Evolutionary conservation across 2,888 invertebrate species (phyloP), one percentile per base, ranked within the genome.

Genomic region (Aspidiotus rigidus): DNA sequence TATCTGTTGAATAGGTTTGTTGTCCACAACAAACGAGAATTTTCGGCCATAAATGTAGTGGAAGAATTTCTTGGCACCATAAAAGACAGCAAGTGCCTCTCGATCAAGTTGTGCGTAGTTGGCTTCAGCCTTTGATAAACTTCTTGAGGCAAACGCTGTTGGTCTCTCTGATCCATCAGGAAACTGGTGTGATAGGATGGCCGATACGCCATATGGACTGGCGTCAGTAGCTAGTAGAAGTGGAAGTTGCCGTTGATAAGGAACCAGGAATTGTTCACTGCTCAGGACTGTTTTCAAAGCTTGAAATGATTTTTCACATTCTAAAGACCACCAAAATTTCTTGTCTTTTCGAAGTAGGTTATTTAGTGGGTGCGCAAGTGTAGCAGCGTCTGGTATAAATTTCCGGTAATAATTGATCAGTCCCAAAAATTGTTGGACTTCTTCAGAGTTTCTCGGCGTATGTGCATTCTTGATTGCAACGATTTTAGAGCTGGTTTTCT

Each of bases 241-340:
- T 62, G 73, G 73, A 49, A 73, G 42, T 8, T 56, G 16, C 16
- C 17, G 13, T 11, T 7, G 16, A 62, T 71, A 74, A 10, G 70
- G 72, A 9, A 71, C 62, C 2, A 75, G 56, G 10, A 74, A 71
- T 53, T 57, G 54, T 13, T 74, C 72, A 39, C 71, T 72, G 10
- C 70, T 55, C 16, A 74, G 71, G 70, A 74, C 71, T 42, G 69
- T 10, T 70, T 74, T 74, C 2, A 74, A 69, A 55, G 49, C 17
- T 70, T 44, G 16, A 57, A 75, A 73, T 13, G 74, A 70, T 7
- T 57, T 28, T 61, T 74, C 72, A 56, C 73, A 73, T 49, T 44
- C 49, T 5, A 28, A 16, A 5, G 62, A 44, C 62, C 49, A 62
- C 10, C 28, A 10, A n/a, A 62, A 62, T 17, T 49, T 7, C 6